Percentiles rank a stretch among this genome's conserved stretches.
These are phyloP conservation scores for Megalops cyprinoides DNA, from an alignment of 2,797 vertebrate genomes.

Conservation along the genomic window DNA sequence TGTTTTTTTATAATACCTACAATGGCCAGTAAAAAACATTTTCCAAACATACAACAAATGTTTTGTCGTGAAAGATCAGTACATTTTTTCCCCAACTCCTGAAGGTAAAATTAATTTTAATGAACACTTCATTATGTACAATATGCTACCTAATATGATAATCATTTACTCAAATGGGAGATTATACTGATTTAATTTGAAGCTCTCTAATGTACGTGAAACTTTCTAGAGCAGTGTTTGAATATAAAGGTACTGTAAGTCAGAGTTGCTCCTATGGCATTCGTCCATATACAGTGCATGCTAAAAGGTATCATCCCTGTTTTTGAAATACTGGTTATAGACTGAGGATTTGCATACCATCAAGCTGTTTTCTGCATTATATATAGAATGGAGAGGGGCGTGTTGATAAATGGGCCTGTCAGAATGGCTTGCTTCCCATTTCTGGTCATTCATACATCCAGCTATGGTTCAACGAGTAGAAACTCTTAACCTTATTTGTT, in stretches of 20 bases:
- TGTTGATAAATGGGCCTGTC: conserved; percentile 41
- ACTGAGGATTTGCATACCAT: conserved; percentile 17
- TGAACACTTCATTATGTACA: neutral
- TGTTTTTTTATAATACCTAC: no score
- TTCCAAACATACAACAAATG: no score
- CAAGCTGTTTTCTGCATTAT: conserved; percentile 12
- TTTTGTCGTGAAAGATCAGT: no score
- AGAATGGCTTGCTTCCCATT: conserved; percentile 22
- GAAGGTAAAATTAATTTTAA: neutral
- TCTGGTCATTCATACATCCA: conserved; percentile 39
- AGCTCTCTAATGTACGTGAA: no score
- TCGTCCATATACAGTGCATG: neutral
- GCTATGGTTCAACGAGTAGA: conserved; percentile 31
- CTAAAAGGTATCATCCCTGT: conserved; percentile 11
- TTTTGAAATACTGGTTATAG: conserved; percentile 19
- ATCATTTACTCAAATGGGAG: neutral
- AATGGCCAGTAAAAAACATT: no score
- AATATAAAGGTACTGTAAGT: neutral
- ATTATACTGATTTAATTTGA: no score
- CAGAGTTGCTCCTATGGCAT: neutral
- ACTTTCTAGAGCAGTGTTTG: neutral
- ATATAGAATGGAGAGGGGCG: neutral
- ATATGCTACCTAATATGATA: neutral
- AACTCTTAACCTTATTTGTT: conserved; percentile 38
- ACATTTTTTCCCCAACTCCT: no score